Conservation (phyloP, 2,888 invertebrate genomes). For the Agrochola lota region DNA sequence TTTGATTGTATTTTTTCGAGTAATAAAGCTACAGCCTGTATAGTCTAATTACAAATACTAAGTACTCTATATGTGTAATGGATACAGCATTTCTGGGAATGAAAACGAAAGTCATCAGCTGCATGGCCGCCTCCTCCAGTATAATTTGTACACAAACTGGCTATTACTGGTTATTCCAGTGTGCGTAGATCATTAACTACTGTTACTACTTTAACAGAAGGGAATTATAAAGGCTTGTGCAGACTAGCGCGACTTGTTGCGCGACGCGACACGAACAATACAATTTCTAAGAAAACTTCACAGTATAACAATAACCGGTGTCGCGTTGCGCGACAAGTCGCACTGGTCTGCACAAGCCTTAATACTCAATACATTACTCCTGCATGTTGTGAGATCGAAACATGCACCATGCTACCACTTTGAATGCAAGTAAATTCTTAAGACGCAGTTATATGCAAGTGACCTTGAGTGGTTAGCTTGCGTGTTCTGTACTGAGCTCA, state of each 20-base stretch:
- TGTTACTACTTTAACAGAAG: slow-evolving; percentile 18
- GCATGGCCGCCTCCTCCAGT: not conserved
- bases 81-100: slow-evolving; percentile 11
- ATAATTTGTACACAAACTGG: slow-evolving; percentile 35
- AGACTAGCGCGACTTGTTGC: too few relatives aligned
- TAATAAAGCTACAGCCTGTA: not conserved
- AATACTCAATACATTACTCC: not conserved
- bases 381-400: slow-evolving; percentile 14
- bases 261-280: too few relatives aligned
- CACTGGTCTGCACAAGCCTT: too few relatives aligned
- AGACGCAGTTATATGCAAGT: too few relatives aligned
- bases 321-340: too few relatives aligned
- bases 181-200: not conserved
- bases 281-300: too few relatives aligned
- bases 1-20: too few relatives aligned
- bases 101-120: slow-evolving; percentile 32
- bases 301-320: too few relatives aligned
- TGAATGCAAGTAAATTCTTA: not conserved
- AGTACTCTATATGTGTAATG: not conserved
- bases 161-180: slow-evolving; percentile 37
- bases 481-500: too few relatives aligned
- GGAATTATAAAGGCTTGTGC: slow-evolving; percentile 1
- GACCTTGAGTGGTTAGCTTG: too few relatives aligned
- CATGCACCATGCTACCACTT: not conserved
- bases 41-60: not conserved